Conservation (phyloP, 2,797 vertebrate species). For the Nannoperca australis region DNA sequence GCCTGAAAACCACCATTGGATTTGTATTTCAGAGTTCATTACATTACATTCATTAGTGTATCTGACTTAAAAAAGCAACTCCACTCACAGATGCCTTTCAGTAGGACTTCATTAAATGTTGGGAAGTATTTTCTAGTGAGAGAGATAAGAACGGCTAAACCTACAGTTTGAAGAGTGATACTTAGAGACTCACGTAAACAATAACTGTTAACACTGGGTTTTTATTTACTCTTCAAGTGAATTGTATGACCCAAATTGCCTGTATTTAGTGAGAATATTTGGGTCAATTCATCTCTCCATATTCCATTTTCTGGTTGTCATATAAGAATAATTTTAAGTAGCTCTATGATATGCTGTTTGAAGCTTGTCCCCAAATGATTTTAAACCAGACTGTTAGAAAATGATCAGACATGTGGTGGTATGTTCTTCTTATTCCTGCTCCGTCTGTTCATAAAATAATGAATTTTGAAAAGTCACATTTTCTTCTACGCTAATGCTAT, state of each 20-base stretch:
- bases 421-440: constrained; percentile 13
- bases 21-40: constrained; percentile 45
- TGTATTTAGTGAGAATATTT: constrained; percentile 5
- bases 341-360: constrained; percentile 21
- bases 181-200: constrained; percentile 9
- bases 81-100: neutral
- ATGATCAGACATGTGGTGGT: constrained; percentile 21
- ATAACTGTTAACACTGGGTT: constrained; percentile 15
- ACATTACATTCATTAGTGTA: constrained; percentile 7
- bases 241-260: constrained; percentile 21
- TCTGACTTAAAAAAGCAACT: neutral
- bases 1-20: constrained; percentile 19
- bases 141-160: neutral
- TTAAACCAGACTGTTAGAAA: constrained; percentile 6
- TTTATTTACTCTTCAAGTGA: constrained; percentile 36
- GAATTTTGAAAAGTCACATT: constrained; percentile 35
- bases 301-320: neutral
- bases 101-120: constrained; percentile 17
- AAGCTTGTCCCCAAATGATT: constrained; percentile 40
- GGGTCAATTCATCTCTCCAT: neutral
- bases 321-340: constrained; percentile 25
- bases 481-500: constrained; percentile 14
- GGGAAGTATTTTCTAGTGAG: neutral
- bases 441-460: constrained; percentile 41
- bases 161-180: neutral